These are phyloP conservation scores for Rhagoletis pomonella DNA, from an alignment of 1,140 invertebrate genomes.

Conservation along the genomic window DNA sequence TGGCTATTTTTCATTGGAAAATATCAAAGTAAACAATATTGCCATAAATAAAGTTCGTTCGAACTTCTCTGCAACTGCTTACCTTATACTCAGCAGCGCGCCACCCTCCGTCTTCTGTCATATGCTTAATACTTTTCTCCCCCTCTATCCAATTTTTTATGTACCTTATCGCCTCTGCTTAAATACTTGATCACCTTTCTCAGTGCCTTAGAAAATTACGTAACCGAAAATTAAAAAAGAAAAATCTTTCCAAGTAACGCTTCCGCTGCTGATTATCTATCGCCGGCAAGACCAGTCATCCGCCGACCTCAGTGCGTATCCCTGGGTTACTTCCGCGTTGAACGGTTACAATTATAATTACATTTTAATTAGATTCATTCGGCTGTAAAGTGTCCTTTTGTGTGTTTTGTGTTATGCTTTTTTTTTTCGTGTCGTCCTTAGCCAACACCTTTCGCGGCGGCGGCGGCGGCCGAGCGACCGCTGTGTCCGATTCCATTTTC, in stretches of 20 bases:
- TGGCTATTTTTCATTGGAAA: not conserved
- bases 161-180: not conserved
- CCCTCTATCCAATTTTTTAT: not conserved
- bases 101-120: not conserved
- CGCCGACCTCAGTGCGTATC: constrained; percentile 59
- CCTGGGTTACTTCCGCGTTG: constrained; percentile 72
- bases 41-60: not conserved
- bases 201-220: not conserved
- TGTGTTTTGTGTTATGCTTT: constrained; percentile 60
- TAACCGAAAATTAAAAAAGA: constrained; percentile 42
- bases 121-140: not conserved
- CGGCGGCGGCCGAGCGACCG: not conserved
- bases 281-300: not conserved
- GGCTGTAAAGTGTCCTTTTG: constrained; percentile 74
- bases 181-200: constrained; percentile 37
- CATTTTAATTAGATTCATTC: constrained; percentile 74
- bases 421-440: not conserved
- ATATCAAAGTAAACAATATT: not conserved
- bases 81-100: not conserved
- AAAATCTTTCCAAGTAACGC: constrained; percentile 27
- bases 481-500: constrained; percentile 14
- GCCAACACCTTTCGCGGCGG: constrained; percentile 20
- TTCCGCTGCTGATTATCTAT: constrained; percentile 40
- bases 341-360: constrained; percentile 74
- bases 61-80: not conserved